These are phyloP conservation scores for Unio pictorum DNA, from an alignment of 2,888 invertebrate genomes.

Conservation along the genomic window DNA sequence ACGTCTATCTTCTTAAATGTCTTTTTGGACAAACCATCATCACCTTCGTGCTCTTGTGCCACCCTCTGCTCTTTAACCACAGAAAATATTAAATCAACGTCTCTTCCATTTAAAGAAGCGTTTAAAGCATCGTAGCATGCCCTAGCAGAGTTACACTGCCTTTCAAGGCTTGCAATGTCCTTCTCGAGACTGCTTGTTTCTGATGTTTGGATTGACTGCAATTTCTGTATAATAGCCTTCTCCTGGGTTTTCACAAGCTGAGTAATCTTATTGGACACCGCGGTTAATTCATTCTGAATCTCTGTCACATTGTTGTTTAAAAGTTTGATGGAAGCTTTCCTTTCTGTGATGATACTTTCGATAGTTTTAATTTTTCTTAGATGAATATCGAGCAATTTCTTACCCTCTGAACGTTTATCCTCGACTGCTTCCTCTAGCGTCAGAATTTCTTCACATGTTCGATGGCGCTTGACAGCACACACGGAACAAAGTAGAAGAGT, in stretches of 20 bases:
- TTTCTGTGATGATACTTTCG: constrained; percentile 28
- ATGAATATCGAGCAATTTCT: constrained; percentile 22
- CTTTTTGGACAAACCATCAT: constrained; percentile 27
- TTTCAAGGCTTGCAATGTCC: constrained; percentile 24
- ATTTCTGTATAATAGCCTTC: constrained; percentile 19
- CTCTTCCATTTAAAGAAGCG: constrained; percentile 16
- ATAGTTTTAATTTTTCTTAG: constrained; percentile 20
- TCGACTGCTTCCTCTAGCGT: constrained; percentile 29
- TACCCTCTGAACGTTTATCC: constrained; percentile 27
- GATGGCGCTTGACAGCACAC: constrained; percentile 33
- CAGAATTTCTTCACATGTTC: constrained; percentile 31
- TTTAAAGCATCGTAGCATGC: constrained; percentile 11
- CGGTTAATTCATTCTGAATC: constrained; percentile 28
- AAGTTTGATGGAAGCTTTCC: constrained; percentile 32
- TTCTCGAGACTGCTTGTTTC: constrained; percentile 29
- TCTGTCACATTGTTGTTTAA: constrained; percentile 30
- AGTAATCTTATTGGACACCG: constrained; percentile 27
- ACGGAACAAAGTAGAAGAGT: constrained; percentile 32
- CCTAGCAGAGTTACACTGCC: constrained; percentile 13
- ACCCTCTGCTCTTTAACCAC: constrained; percentile 31
- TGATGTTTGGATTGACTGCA: constrained; percentile 19
- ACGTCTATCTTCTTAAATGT: constrained; percentile 31
- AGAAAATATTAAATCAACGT: constrained; percentile 31
- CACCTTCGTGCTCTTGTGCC: constrained; percentile 9
- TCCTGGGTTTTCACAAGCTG: constrained; percentile 34